A percentile compares a stretch with the other conserved stretches of the same genome.
These are phyloP conservation scores for Connochaetes taurinus DNA, from an alignment of 2,113 vertebrate genomes.

Conservation along the genomic window DNA sequence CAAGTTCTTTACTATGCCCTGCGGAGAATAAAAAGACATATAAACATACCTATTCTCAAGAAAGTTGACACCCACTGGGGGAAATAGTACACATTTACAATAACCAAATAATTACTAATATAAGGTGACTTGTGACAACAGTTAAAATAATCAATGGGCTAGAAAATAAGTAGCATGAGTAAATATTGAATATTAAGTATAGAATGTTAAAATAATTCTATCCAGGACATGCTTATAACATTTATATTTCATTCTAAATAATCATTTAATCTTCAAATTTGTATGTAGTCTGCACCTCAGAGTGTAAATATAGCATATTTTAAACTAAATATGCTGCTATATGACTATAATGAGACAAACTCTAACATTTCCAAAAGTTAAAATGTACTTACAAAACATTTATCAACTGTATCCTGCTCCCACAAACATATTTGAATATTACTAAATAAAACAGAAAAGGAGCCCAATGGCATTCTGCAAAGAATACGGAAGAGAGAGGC, in stretches of 20 bases:
- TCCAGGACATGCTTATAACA: neutral
- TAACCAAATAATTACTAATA: neutral
- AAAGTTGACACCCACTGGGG: neutral
- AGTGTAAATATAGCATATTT: neutral
- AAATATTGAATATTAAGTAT: neutral
- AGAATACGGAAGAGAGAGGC: neutral
- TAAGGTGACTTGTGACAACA: neutral
- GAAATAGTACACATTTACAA: neutral
- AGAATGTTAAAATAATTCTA: neutral
- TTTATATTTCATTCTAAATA: neutral
- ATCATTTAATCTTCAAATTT: neutral
- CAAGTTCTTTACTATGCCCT: neutral
- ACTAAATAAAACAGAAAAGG: neutral
- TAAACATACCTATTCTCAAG: neutral
- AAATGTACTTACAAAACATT: neutral
- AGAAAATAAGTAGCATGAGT: neutral
- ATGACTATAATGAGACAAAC: neutral
- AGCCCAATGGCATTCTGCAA: neutral
- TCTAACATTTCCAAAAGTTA: conserved; percentile 4
- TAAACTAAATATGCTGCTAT: neutral
- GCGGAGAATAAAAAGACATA: neutral
- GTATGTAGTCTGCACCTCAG: neutral
- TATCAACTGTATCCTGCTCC: neutral
- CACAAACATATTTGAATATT: neutral
- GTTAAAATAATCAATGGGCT: neutral